Conservation (phyloP, 2,113 vertebrate genomes). For the Rhinogobius similis region DNA sequence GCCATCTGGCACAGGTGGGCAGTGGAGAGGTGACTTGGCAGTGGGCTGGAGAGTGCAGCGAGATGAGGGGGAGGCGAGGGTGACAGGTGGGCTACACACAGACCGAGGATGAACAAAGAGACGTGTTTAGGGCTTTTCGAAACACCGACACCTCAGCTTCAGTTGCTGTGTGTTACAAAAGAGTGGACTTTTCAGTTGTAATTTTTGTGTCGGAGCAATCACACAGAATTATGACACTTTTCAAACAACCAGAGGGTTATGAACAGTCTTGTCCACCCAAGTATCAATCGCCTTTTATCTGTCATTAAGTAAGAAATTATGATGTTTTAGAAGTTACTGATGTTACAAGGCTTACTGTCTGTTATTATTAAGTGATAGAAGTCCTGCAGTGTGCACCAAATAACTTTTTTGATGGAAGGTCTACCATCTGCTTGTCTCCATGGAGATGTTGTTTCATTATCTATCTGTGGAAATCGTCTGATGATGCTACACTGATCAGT, state of each 20-base stretch:
- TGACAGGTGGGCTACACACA: background rate
- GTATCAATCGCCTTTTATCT: background rate
- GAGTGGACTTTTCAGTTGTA: background rate
- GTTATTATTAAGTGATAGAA: no score
- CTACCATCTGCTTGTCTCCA: no score
- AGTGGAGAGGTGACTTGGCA: constrained; percentile 3
- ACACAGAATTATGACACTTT: background rate
- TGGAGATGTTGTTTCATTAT: no score
- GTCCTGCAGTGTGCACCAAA: no score
- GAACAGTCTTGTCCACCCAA: background rate
- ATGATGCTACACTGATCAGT: no score
- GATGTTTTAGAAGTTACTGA: no score
- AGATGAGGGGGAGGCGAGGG: background rate
- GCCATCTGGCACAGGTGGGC: constrained; percentile 9
- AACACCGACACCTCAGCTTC: background rate
- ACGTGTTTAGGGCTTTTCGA: background rate
- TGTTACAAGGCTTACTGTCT: no score
- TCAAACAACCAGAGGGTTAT: background rate
- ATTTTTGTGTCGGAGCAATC: background rate
- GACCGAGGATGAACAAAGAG: background rate
- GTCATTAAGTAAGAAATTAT: no score
- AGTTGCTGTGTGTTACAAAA: background rate
- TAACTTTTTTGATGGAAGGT: no score
- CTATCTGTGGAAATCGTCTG: no score
- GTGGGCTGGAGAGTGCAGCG: background rate